These are phyloP conservation scores for Megaptera novaeangliae DNA, from an alignment of 2,113 vertebrate species.

Conservation along the genomic window DNA sequence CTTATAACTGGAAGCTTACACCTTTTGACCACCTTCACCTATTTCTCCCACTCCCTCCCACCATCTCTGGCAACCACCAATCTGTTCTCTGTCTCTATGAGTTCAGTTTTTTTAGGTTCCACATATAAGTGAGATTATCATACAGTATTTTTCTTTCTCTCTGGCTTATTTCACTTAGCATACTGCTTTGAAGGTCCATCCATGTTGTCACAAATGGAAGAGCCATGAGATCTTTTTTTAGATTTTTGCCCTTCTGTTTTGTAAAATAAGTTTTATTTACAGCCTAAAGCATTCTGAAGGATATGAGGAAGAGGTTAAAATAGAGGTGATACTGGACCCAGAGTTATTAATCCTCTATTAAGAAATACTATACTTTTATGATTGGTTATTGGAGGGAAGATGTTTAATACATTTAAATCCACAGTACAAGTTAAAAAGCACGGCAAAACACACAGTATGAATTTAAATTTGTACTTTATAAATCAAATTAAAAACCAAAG, in stretches of 20 bases:
- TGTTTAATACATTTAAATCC: constrained; percentile 18
- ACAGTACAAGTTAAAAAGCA: neutral
- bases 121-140: neutral
- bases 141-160: neutral
- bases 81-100: neutral
- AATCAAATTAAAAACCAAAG: neutral
- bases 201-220: neutral
- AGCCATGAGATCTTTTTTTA: neutral
- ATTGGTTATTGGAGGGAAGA: neutral
- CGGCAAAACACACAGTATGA: neutral
- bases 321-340: neutral
- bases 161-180: neutral
- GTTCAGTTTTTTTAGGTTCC: neutral
- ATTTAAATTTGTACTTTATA: neutral
- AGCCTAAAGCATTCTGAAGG: constrained; percentile 1
- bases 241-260: neutral
- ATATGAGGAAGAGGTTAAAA: neutral
- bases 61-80: neutral
- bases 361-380: neutral
- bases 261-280: neutral
- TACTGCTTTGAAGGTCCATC: neutral
- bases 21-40: neutral
- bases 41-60: neutral
- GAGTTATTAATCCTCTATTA: neutral
- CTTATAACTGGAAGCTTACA: neutral